Conservation (phyloP, 2,113 vertebrate genomes). For the Ptyas mucosa region DNA sequence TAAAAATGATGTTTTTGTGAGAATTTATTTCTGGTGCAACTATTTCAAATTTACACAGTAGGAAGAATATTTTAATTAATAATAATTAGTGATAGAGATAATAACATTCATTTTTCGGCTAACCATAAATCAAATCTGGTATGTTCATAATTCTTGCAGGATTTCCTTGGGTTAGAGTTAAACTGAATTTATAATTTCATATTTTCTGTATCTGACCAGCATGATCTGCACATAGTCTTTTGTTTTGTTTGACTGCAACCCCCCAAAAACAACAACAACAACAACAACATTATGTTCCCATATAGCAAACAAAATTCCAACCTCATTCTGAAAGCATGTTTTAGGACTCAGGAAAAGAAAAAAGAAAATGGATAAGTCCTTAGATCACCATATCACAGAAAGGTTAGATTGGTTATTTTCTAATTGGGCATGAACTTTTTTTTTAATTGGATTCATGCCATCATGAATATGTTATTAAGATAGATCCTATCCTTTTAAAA, state of each 20-base stretch:
- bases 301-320: not conserved
- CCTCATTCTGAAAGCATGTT: not conserved
- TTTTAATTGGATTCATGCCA: not conserved
- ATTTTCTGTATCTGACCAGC: not conserved
- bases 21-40: not conserved
- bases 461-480: not conserved
- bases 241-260: not conserved
- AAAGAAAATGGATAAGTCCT: not conserved
- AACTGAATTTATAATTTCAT: not conserved
- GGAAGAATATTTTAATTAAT: slow-evolving; percentile 1
- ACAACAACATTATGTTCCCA: not conserved
- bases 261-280: too few species aligned
- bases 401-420: not conserved
- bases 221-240: not conserved
- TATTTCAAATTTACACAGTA: not conserved
- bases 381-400: not conserved
- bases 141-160: not conserved
- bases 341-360: not conserved
- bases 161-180: not conserved
- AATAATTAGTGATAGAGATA: not conserved
- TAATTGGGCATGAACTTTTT: not conserved
- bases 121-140: not conserved
- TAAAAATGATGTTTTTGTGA: not conserved
- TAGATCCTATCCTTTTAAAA: not conserved
- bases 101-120: not conserved